Evolutionary conservation across 2,888 invertebrate genomes (phyloP), one percentile per base, ranked within the genome.

Genomic region (Plebejus melissa): DNA sequence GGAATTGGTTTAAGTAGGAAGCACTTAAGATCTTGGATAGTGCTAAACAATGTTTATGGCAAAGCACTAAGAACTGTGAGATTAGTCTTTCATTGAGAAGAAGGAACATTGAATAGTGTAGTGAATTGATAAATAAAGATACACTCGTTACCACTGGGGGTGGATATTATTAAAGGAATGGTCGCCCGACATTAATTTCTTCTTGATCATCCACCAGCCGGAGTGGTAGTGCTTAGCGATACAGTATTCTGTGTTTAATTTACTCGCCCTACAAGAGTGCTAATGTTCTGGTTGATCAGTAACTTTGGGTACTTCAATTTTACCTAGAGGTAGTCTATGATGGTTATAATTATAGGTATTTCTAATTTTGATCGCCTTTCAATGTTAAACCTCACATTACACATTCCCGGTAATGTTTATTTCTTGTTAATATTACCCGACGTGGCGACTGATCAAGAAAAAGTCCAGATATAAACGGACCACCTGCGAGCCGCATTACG

Each of bases 331-430:
- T 60, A 11, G 60, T 28, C 60, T 58, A 5, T 7, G 22, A 36
- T 5, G 16, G 69, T 69, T 0, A 32, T 32, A 22, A 22, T 22
- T 22, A 13, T 32, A 36, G 28, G 16, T 38, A n/a, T 28, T 46
- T 50, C 46, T 72, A 71, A 71, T 74, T 76, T 69, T 72, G 69
- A 77, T 54, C 50, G 32, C 28, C 50, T 50, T 46, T 22, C 54
- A 54, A 32, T 72, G 46, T 28, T 41, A n/a, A 38, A 41, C 41
- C n/a, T 70, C 54, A 28, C 50, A 72, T 72, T 54, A 72, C 50
- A 54, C 28, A 16, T 50, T 28, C 46, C 28, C 13, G 28, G 72
- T 13, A 50, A 72, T 72, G 72, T 72, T 72, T 72, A 72, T 22
- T 36, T 13, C 70, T n/a, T 41, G 38, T 46, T 71, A 71, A 71